Evolutionary conservation across 2,888 invertebrate genomes (phyloP).

Genomic region (Margaritifera margaritifera): DNA sequence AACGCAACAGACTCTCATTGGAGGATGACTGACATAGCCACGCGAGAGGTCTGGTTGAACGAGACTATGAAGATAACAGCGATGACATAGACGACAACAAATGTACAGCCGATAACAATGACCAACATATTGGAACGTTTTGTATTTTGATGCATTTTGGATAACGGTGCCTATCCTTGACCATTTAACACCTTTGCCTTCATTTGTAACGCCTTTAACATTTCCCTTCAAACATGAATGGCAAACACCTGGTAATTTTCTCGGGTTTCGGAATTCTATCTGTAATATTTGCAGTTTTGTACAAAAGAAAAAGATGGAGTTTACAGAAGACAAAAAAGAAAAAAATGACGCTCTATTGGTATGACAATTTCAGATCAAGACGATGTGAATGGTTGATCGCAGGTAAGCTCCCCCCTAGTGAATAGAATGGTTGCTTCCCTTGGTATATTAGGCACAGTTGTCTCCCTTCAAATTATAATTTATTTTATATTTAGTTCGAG

Average conservation of each 20-base stretch:
- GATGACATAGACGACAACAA: too few relatives aligned
- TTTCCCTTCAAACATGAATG: too few relatives aligned
- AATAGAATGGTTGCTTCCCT: slow-evolving; percentile 4
- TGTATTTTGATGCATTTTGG: too few relatives aligned
- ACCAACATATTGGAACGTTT: too few relatives aligned
- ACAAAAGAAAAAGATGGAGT: slow-evolving; percentile 6
- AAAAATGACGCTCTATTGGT: slow-evolving; percentile 39
- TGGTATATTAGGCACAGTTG: slow-evolving; percentile 1
- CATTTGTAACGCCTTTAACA: too few relatives aligned
- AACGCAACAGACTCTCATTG: too few relatives aligned
- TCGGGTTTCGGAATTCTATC: background rate
- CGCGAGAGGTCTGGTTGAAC: too few relatives aligned
- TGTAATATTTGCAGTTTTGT: background rate
- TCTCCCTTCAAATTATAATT: slow-evolving; percentile 6
- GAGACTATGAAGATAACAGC: too few relatives aligned
- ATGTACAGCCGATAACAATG: too few relatives aligned
- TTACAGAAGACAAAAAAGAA: slow-evolving; percentile 12
- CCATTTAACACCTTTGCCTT: too few relatives aligned
- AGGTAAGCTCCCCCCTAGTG: slow-evolving; percentile 21
- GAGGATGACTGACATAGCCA: too few relatives aligned
- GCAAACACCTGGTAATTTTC: background rate
- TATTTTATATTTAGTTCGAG: slow-evolving; percentile 10
- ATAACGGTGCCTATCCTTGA: too few relatives aligned
- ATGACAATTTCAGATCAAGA: slow-evolving; percentile 40
- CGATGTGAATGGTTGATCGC: slow-evolving; percentile 45